Percentiles rank a stretch among this genome's conserved stretches.
These are phyloP conservation scores for Julus scanicus DNA, from an alignment of 2,888 invertebrate genomes.

Conservation along the genomic window DNA sequence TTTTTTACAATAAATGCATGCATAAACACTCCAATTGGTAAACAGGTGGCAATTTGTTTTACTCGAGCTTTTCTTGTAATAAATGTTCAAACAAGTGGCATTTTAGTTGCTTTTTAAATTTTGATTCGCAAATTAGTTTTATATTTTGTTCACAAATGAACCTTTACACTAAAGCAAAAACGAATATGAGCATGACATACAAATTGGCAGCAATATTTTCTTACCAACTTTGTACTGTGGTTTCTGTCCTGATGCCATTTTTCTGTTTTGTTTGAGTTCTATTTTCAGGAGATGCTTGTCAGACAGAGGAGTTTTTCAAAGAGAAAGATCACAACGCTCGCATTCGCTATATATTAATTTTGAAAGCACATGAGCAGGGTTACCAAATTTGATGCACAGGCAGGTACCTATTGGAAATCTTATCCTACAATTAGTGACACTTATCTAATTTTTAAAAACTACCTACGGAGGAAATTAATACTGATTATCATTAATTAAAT, in stretches of 20 bases:
- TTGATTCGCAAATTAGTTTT: not conserved
- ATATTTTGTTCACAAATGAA: not conserved
- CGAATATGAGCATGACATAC: slow-evolving; percentile 37
- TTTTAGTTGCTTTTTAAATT: not conserved
- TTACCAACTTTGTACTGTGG: slow-evolving; percentile 70
- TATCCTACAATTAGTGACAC: too few relatives aligned
- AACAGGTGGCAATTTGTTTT: too few relatives aligned
- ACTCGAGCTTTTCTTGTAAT: not conserved
- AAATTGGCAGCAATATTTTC: slow-evolving; percentile 59
- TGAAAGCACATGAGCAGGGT: not conserved
- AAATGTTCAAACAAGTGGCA: too few relatives aligned
- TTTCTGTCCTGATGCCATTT: slow-evolving; percentile 64
- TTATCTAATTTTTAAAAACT: too few relatives aligned
- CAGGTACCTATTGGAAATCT: too few relatives aligned
- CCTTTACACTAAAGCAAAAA: not conserved
- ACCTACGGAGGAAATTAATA: too few relatives aligned
- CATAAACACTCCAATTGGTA: too few relatives aligned
- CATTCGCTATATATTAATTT: not conserved
- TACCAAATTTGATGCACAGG: not conserved
- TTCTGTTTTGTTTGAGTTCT: not conserved
- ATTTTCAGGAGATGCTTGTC: not conserved
- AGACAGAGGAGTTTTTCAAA: not conserved
- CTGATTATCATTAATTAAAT: too few relatives aligned
- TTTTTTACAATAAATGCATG: too few relatives aligned
- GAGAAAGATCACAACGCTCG: not conserved